Evolutionary conservation across 2,797 vertebrate species (phyloP).

Genomic region (Rhinatrema bivittatum): DNA sequence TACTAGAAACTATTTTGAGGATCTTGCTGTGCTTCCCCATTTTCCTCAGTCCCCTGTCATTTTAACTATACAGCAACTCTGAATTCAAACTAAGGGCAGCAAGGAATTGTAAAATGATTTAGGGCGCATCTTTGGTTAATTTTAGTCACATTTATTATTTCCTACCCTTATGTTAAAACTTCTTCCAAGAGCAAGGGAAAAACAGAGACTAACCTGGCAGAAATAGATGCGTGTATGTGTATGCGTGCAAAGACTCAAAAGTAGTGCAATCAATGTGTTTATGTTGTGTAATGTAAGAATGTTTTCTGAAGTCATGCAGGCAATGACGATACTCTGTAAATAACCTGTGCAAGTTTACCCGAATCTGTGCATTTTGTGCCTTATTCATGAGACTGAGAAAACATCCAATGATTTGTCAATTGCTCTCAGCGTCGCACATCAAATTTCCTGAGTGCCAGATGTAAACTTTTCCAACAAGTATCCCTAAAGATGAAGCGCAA

Average conservation of each 20-base stretch:
- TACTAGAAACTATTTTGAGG: slow-evolving; percentile 20
- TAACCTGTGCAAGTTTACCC: slow-evolving; percentile 88
- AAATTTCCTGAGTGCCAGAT: slow-evolving; percentile 59
- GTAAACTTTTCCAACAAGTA: slow-evolving; percentile 49
- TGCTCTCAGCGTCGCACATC: slow-evolving; percentile 64
- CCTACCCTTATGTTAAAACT: slow-evolving; percentile 23
- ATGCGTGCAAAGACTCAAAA: slow-evolving; percentile 33
- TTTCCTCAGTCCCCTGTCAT: slow-evolving; percentile 37
- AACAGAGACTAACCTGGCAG: slow-evolving; percentile 41
- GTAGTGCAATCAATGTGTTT: slow-evolving; percentile 70
- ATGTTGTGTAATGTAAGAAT: slow-evolving; percentile 57
- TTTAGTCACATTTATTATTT: slow-evolving; percentile 31
- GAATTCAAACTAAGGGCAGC: slow-evolving; percentile 29
- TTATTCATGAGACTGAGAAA: slow-evolving; percentile 82
- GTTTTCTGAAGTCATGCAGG: slow-evolving; percentile 87
- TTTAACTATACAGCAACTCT: too few relatives aligned
- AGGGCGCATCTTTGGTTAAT: slow-evolving; percentile 21
- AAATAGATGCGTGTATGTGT: too few relatives aligned
- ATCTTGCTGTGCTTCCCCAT: slow-evolving; percentile 22
- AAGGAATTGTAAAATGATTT: slow-evolving; percentile 22
- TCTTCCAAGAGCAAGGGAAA: slow-evolving; percentile 22
- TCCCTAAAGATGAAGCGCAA: slow-evolving; percentile 25
- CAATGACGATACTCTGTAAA: slow-evolving; percentile 88
- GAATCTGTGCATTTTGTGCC: slow-evolving; percentile 98
- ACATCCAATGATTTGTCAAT: slow-evolving; percentile 67